phyloP scores from a whole-genome alignment of 2,113 vertebrate species.

The Actenoides lindsayi region DNA sequence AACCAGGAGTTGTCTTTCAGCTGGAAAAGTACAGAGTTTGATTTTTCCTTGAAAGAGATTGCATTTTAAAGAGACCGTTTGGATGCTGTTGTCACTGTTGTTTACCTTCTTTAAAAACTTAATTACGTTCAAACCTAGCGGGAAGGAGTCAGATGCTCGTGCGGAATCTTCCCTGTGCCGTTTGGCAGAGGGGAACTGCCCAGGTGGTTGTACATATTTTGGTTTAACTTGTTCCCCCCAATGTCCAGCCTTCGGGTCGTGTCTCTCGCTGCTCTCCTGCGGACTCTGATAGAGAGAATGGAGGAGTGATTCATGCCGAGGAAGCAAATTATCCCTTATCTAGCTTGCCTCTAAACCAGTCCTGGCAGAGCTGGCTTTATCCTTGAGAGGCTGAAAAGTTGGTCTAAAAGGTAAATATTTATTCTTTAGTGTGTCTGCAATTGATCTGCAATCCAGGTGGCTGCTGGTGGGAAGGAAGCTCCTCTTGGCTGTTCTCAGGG shows the following conservation, averaged over 20 bases:
- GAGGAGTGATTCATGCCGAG: constrained; percentile 21
- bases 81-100: background rate
- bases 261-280: background rate
- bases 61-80: background rate
- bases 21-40: constrained; percentile 42
- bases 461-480: background rate
- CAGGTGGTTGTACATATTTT: background rate
- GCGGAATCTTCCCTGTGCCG: background rate
- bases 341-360: constrained; percentile 31
- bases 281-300: background rate
- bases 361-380: constrained; percentile 15
- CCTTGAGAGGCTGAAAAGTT: constrained; percentile 47
- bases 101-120: background rate
- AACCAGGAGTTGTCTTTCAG: background rate
- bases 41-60: constrained; percentile 44
- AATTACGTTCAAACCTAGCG: background rate
- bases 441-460: background rate
- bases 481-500: background rate
- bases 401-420: constrained; percentile 56
- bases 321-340: constrained; percentile 47
- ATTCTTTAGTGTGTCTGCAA: constrained; percentile 19
- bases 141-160: background rate
- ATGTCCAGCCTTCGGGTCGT: background rate
- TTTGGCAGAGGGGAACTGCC: background rate
- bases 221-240: background rate